A percentile compares a stretch with the other conserved stretches of the same genome.
phyloP scores from a whole-genome alignment of 2,888 invertebrate species.

The Morpho helenor region DNA sequence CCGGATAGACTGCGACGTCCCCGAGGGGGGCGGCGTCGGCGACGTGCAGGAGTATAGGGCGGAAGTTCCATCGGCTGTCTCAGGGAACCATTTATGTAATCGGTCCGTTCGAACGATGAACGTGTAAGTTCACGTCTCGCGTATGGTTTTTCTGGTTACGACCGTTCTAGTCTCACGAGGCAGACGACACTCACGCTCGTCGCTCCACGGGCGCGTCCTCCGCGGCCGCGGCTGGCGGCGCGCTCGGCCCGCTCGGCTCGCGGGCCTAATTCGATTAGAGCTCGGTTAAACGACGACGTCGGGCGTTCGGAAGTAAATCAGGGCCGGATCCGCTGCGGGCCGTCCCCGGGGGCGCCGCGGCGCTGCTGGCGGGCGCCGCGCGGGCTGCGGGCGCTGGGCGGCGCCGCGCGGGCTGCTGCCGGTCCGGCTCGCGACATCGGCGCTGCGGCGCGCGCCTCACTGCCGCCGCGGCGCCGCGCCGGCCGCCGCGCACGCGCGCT shows the following conservation, averaged over 20 bases:
- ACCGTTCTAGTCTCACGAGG: too few species aligned
- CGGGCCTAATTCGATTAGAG: not conserved
- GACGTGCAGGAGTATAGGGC: not conserved
- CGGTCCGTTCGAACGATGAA: not conserved
- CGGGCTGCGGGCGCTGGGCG: constrained; percentile 9
- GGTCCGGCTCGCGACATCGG: constrained; percentile 5
- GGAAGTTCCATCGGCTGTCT: not conserved
- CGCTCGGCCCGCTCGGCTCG: not conserved
- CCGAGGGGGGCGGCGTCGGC: not conserved
- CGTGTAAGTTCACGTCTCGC: too few species aligned
- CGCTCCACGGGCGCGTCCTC: not conserved
- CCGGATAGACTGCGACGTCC: constrained; percentile 11
- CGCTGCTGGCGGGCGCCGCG: not conserved
- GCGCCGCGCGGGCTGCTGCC: constrained; percentile 17
- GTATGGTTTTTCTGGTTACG: too few species aligned
- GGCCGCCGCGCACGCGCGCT: constrained; percentile 7
- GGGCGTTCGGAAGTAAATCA: not conserved
- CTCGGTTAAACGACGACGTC: not conserved
- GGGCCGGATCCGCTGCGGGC: not conserved
- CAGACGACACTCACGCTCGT: not conserved
- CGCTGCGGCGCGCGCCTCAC: not conserved
- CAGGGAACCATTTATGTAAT: not conserved
- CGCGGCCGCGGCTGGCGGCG: not conserved
- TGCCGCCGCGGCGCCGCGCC: not conserved
- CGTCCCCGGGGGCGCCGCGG: not conserved